Percentiles rank a stretch among this genome's conserved stretches.
Evolutionary conservation across 2,888 invertebrate species (phyloP).

Genomic region (Dryocosmus kuriphilus): DNA sequence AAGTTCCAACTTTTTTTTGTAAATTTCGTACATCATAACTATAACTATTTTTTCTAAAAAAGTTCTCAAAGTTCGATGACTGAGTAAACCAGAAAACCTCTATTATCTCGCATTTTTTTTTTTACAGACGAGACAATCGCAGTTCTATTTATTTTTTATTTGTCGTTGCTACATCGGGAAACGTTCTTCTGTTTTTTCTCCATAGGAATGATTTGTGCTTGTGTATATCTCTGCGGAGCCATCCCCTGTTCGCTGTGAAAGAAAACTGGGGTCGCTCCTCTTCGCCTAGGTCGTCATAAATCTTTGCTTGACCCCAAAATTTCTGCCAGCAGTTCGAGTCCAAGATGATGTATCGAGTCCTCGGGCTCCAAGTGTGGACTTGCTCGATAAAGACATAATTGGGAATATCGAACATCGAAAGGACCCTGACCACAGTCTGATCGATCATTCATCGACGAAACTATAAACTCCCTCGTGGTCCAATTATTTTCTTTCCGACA

Average conservation of each 20-base stretch:
- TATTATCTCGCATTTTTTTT: neutral
- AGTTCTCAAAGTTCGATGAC: neutral
- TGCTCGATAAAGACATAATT: slow-evolving; percentile 66
- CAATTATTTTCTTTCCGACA: neutral
- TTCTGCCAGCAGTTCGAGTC: slow-evolving; percentile 49
- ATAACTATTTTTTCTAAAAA: neutral
- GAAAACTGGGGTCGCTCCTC: slow-evolving; percentile 43
- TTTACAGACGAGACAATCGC: neutral
- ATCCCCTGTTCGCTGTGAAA: slow-evolving; percentile 1
- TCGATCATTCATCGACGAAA: slow-evolving; percentile 20
- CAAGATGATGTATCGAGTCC: slow-evolving; percentile 64
- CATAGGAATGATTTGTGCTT: slow-evolving; percentile 54
- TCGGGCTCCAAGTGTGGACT: slow-evolving; percentile 48
- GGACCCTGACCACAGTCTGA: neutral
- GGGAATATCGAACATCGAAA: slow-evolving; percentile 45
- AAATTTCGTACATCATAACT: neutral
- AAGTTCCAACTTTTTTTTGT: too few relatives aligned
- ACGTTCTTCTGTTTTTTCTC: slow-evolving; percentile 14
- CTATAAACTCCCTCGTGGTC: neutral
- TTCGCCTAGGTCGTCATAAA: slow-evolving; percentile 59
- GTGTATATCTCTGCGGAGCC: slow-evolving; percentile 42
- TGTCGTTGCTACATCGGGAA: neutral
- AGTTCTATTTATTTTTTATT: neutral
- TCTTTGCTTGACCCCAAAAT: slow-evolving; percentile 62
- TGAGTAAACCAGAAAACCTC: neutral